phyloP scores from a whole-genome alignment of 2,797 vertebrate species.

The Spinus pinus region DNA sequence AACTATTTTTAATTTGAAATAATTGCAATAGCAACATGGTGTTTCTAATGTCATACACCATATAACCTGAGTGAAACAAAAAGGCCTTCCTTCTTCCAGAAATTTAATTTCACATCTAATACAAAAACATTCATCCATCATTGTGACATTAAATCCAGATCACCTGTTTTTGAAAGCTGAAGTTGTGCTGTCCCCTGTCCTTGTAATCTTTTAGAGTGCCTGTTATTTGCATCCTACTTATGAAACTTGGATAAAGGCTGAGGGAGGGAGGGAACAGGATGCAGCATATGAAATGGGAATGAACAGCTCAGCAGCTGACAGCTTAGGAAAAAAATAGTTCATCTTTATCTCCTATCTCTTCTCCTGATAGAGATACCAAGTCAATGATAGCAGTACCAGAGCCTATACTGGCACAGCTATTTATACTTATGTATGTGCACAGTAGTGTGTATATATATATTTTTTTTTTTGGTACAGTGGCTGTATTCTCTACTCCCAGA shows the following conservation, averaged over 20 bases:
- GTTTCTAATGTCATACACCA: neutral
- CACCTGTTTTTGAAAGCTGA: neutral
- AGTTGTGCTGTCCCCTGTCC: neutral
- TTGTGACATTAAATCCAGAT: neutral
- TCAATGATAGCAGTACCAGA: neutral
- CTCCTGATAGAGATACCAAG: neutral
- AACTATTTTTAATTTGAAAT: neutral
- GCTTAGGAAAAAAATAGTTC: neutral
- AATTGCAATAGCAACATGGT: neutral
- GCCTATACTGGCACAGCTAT: neutral
- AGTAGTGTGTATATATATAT: neutral
- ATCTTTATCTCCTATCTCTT: neutral
- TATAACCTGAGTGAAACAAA: neutral
- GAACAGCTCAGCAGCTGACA: neutral
- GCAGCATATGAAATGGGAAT: neutral
- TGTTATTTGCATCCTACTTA: neutral
- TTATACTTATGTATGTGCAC: neutral
- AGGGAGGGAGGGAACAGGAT: neutral
- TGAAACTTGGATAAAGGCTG: neutral
- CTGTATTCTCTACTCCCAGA: neutral
- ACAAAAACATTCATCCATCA: neutral
- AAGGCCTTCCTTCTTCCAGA: neutral
- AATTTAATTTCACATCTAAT: constrained; percentile 3
- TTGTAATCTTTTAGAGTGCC: neutral
- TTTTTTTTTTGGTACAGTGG: neutral